Base-by-base conservation (phyloP, 1,140 invertebrate species). In the Parapsyche elsis region DNA sequence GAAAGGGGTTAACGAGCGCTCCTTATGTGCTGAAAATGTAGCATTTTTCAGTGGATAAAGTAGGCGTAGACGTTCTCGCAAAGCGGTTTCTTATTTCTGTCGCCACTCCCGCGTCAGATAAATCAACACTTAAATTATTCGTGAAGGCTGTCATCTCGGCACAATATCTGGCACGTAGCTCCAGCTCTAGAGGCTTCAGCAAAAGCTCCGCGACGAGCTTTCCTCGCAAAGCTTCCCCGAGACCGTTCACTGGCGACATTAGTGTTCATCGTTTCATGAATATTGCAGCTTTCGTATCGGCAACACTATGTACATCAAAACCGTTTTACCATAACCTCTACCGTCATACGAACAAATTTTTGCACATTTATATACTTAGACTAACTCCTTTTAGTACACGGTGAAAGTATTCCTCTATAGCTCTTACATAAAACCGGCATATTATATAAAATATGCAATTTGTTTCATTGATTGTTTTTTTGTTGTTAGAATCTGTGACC, bases 101-200 rank as follows among this genome's bases (percentile, higher is more conserved):
- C 57, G 57, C n/a, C 57, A 80, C 64, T 67, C 71, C 71, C 64
- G 23, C 75, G 46, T 71, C 76, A 71, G 80, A 81, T 81, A 81
- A 79, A 79, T 81, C 80, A 81, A 81, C 73, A 71, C 19, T 77
- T 76, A 78, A 81, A 79, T 81, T 79, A 78, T 81, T 78, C 80
- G 45, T 70, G 53, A 45, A 77, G 57, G 49, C 71, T 75, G 44
- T 59, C 71, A 73, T 73, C 64, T 23, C 26, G 45, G 71, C 61
- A 71, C 64, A 53, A 76, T 75, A 46, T 77, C 49, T 67, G 75
- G 75, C 80, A 73, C 80, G 80, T 77, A 38, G 49, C 74, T 7
- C 44, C 49, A 59, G 59, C 45, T 61, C 38, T 76, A 46, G n/a
- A 23, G 45, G 71, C 26, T 67, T 12, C 26, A 5, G 21, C 73